A percentile compares a stretch with the other conserved stretches of the same genome.
Conservation (phyloP, 1,140 invertebrate species). For the Elysia chlorotica region DNA sequence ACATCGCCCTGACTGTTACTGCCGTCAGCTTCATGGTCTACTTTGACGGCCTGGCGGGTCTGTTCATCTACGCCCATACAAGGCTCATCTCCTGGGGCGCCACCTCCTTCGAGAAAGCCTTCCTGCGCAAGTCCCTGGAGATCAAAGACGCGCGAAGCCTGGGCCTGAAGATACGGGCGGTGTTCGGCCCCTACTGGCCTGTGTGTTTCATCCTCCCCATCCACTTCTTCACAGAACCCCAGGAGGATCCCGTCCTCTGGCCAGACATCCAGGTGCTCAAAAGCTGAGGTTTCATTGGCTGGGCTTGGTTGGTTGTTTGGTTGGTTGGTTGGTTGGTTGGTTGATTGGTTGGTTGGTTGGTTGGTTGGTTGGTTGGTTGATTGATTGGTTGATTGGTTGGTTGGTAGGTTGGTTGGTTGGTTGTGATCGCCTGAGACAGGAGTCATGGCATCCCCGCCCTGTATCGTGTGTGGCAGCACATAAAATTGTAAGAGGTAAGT, state of each 20-base stretch:
- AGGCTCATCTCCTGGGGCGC: slow-evolving; percentile 26
- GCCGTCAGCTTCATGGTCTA: slow-evolving; percentile 20
- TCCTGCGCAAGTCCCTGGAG: slow-evolving; percentile 26
- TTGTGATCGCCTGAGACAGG: no score
- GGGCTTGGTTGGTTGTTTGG: no score
- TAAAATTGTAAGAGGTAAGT: no score
- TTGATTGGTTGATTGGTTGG: no score
- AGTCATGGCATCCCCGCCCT: no score
- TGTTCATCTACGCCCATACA: slow-evolving; percentile 23
- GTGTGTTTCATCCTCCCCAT: slow-evolving; percentile 35
- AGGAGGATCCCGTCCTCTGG: slow-evolving; percentile 38
- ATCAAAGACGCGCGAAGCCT: slow-evolving; percentile 29
- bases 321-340: no score
- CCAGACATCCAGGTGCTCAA: slow-evolving; percentile 31
- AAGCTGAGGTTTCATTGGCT: no score
- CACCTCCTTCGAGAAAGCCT: slow-evolving; percentile 34
- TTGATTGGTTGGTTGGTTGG: no score
- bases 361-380: no score
- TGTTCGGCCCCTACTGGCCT: slow-evolving; percentile 37
- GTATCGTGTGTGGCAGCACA: no score
- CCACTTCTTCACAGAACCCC: slow-evolving; percentile 28
- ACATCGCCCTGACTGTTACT: slow-evolving; percentile 21
- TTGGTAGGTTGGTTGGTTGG: no score
- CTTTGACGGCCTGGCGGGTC: slow-evolving; percentile 22
- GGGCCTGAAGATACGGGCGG: slow-evolving; percentile 25